Evolutionary conservation across 2,113 vertebrate genomes (phyloP).

Genomic region (Orientallactaga bullata): DNA sequence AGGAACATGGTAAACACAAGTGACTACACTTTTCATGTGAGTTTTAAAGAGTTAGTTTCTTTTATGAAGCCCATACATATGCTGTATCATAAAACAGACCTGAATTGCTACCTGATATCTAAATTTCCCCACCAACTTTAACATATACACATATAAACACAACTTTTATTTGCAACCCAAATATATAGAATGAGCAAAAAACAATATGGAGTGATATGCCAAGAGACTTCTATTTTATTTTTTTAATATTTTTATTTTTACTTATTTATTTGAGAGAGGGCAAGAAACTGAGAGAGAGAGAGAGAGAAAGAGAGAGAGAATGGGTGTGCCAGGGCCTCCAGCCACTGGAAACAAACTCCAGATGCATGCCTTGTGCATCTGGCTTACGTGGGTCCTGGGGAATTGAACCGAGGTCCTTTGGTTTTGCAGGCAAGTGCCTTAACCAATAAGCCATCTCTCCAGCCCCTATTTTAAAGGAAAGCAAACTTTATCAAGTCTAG

Average conservation of each 20-base stretch:
- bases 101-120: background rate
- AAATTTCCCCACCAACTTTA: background rate
- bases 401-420: too few species aligned
- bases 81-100: background rate
- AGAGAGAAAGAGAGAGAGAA: too few species aligned
- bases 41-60: background rate
- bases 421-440: too few species aligned
- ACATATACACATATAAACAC: background rate
- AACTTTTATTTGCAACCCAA: background rate
- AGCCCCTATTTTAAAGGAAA: background rate
- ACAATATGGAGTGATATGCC: background rate
- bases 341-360: too few species aligned
- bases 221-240: background rate
- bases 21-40: background rate
- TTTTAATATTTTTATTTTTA: too few species aligned
- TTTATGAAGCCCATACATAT: background rate
- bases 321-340: too few species aligned
- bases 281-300: too few species aligned
- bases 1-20: background rate
- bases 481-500: background rate
- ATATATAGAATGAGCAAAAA: background rate
- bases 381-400: too few species aligned
- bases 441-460: too few species aligned
- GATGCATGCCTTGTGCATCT: too few species aligned
- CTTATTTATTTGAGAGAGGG: too few species aligned